phyloP scores from a whole-genome alignment of 2,797 vertebrate genomes.

The Onychomys arenicola region DNA sequence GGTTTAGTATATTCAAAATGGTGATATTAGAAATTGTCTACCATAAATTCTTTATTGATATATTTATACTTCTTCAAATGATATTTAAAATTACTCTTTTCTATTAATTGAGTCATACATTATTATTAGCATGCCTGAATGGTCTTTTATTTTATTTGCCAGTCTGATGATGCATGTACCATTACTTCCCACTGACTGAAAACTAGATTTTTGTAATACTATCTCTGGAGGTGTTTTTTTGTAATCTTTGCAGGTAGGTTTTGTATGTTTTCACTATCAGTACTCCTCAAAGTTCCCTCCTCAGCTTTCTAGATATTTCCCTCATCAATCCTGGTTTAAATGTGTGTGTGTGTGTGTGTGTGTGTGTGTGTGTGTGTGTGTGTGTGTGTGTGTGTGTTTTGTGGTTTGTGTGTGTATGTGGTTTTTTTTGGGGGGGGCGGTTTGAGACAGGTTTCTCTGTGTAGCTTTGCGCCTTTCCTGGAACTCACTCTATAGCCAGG shows the following conservation, averaged over 20 bases:
- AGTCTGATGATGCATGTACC: not conserved
- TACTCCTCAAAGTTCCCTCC: constrained; percentile 11
- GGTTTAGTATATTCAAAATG: constrained; percentile 37
- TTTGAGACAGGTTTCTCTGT: no score
- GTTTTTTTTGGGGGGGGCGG: no score
- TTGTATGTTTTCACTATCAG: constrained; percentile 8
- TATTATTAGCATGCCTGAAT: not conserved
- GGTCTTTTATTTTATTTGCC: constrained; percentile 38
- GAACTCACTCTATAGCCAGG: no score
- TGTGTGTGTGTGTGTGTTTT: no score
- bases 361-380: no score
- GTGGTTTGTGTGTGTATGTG: no score
- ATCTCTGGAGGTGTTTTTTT: not conserved
- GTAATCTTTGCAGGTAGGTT: not conserved
- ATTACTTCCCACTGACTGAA: constrained; percentile 26
- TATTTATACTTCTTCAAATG: constrained; percentile 35
- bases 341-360: no score
- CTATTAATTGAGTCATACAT: not conserved
- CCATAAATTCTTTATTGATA: not conserved
- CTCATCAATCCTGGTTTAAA: not conserved
- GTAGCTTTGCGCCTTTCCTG: no score
- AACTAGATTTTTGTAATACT: not conserved
- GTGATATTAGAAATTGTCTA: not conserved
- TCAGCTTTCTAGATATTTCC: constrained; percentile 31
- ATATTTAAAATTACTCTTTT: constrained; percentile 16